These are phyloP conservation scores for Silurus glanis DNA, from an alignment of 2,113 vertebrate species.

Conservation along the genomic window DNA sequence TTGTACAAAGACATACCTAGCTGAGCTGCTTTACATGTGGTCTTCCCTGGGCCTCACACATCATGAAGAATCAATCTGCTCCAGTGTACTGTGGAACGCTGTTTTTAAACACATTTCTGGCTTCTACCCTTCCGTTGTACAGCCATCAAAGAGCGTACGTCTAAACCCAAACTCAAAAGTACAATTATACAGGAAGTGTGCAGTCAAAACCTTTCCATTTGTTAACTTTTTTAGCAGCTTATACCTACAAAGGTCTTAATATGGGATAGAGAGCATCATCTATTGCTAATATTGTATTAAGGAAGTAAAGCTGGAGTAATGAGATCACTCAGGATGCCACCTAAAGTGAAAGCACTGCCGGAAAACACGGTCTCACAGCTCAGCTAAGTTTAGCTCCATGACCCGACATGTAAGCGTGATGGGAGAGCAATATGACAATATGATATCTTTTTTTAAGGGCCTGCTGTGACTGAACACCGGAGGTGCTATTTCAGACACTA, in stretches of 20 bases:
- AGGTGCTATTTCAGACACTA: slow-evolving; percentile 51
- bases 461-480: slow-evolving; percentile 17
- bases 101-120: slow-evolving; percentile 4
- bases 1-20: slow-evolving; percentile 32
- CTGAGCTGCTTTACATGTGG: slow-evolving; percentile 17
- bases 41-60: slow-evolving; percentile 21
- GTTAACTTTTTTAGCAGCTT: not conserved
- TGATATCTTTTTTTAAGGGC: slow-evolving; percentile 20
- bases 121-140: not conserved
- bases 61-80: not conserved
- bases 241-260: not conserved
- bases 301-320: not conserved
- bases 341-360: slow-evolving; percentile 9
- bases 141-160: not conserved
- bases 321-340: slow-evolving; percentile 15
- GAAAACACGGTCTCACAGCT: not conserved
- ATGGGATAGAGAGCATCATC: not conserved
- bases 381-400: slow-evolving; percentile 35
- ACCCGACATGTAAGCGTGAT: slow-evolving; percentile 38
- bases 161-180: not conserved
- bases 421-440: slow-evolving; percentile 34
- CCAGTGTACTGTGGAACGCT: not conserved
- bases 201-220: not conserved
- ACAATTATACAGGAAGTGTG: not conserved
- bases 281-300: not conserved